Percentiles rank a stretch among this genome's conserved stretches.
These are phyloP conservation scores for Coreius guichenoti DNA, from an alignment of 2,797 vertebrate species.

Conservation along the genomic window DNA sequence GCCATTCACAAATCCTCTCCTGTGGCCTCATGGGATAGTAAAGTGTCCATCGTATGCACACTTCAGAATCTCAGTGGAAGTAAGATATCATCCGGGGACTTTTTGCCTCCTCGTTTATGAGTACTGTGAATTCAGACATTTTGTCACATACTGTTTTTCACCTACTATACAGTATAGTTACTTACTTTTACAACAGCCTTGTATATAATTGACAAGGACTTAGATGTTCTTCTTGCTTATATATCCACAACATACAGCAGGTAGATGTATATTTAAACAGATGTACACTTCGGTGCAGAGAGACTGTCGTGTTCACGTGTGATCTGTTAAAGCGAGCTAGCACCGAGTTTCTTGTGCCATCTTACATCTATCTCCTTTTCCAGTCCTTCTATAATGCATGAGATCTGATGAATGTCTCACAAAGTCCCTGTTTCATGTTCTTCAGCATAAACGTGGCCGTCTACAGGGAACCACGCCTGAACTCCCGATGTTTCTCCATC, in stretches of 20 bases:
- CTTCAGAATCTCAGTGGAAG: no score
- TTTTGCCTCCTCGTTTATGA: no score
- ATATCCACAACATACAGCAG: neutral
- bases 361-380: neutral
- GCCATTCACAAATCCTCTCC: no score
- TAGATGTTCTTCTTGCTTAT: neutral
- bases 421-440: conserved; percentile 2
- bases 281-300: neutral
- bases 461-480: conserved; percentile 24
- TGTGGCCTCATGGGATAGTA: no score
- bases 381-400: conserved; percentile 20
- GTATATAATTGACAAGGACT: neutral
- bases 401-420: conserved; percentile 28
- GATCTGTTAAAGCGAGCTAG: neutral
- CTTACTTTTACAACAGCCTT: neutral
- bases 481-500: conserved; percentile 43
- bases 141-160: no score
- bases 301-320: neutral
- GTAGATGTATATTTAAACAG: neutral
- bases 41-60: no score
- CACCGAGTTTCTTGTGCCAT: neutral
- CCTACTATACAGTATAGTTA: no score
- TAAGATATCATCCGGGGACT: no score
- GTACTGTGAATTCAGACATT: no score
- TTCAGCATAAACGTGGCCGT: conserved; percentile 14